Conservation (phyloP, 2,797 vertebrate species). For the Luscinia megarhynchos region DNA sequence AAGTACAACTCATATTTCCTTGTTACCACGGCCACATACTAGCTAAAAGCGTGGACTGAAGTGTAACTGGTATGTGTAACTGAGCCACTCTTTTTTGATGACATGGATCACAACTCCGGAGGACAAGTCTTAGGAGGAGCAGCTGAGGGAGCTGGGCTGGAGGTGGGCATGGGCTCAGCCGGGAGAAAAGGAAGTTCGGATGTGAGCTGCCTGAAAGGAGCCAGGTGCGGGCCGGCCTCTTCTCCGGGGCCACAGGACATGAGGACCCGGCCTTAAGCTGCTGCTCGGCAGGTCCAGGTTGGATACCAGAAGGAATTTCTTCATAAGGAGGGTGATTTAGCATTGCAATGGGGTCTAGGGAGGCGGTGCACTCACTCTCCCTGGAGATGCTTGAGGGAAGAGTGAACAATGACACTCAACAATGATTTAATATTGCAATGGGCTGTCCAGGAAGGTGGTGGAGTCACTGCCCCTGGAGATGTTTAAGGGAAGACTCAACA, state of each 20-base stretch:
- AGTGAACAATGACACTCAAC: no score
- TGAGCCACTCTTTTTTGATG: background rate
- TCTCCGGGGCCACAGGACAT: accelerated
- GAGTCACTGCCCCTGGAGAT: no score
- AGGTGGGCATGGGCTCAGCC: background rate
- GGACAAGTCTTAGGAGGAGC: background rate
- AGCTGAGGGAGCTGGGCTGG: no score
- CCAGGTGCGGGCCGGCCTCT: accelerated
- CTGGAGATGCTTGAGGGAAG: no score
- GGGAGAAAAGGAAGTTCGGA: background rate
- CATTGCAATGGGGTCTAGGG: no score
- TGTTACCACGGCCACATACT: background rate
- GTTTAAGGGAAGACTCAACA: background rate
- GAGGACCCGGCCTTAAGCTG: background rate
- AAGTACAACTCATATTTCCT: accelerated
- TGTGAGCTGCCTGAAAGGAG: background rate
- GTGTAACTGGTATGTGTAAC: background rate
- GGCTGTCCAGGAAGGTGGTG: no score
- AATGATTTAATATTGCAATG: no score
- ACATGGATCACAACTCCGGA: background rate
- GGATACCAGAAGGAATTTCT: no score
- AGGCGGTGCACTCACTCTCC: background rate
- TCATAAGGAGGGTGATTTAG: background rate
- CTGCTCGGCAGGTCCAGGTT: accelerated
- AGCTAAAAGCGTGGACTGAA: background rate